phyloP scores from a whole-genome alignment of 2,888 invertebrate species.

The Hoplodrina ambigua region DNA sequence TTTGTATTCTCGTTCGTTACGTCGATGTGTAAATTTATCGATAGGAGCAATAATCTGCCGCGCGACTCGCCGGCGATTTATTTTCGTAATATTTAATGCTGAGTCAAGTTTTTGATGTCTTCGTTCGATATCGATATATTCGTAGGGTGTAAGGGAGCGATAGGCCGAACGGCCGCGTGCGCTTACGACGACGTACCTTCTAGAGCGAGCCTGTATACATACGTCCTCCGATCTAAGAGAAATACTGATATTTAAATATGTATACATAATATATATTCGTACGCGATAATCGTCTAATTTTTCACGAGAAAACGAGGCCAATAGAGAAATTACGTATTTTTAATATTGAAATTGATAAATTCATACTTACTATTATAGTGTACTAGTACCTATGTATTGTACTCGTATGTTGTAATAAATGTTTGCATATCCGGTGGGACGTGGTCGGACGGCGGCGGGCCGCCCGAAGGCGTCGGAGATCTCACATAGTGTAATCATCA shows the following conservation, averaged over 20 bases:
- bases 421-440: conserved; percentile 89
- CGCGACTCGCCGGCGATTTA: conserved; percentile 90
- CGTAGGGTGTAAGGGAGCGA: conserved; percentile 88
- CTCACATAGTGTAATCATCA: conserved; percentile 89
- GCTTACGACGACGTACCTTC: conserved; percentile 90
- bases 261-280: conserved; percentile 90
- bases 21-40: conserved; percentile 90
- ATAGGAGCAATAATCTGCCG: conserved; percentile 90
- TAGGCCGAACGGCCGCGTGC: conserved; percentile 88
- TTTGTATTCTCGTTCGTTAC: conserved; percentile 90
- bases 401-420: conserved; percentile 81
- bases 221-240: conserved; percentile 89
- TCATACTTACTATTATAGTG: conserved; percentile 87
- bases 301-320: conserved; percentile 89
- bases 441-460: conserved; percentile 87
- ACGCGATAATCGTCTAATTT: conserved; percentile 89
- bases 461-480: conserved; percentile 88
- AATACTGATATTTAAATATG: conserved; percentile 89
- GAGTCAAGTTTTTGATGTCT: conserved; percentile 90
- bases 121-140: conserved; percentile 89
- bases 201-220: conserved; percentile 90
- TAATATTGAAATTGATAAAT: conserved; percentile 89
- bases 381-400: conserved; percentile 83
- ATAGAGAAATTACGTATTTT: conserved; percentile 91
- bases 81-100: conserved; percentile 90